A percentile compares a stretch with the other conserved stretches of the same genome.
Evolutionary conservation across 1,140 invertebrate species (phyloP).

Genomic region (Aporrectodea caliginosa): DNA sequence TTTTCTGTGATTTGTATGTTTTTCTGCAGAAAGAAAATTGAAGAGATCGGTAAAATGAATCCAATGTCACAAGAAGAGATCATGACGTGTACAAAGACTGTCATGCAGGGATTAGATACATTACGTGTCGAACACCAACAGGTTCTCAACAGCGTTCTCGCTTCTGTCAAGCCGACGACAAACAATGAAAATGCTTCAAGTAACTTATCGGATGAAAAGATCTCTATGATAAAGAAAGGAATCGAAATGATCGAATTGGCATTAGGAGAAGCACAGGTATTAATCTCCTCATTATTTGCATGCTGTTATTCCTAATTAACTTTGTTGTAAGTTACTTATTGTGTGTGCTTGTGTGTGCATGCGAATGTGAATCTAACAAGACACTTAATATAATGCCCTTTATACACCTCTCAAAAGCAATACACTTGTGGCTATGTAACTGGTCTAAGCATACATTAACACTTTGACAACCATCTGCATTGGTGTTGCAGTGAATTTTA

Average conservation of each 20-base stretch:
- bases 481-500: too few species aligned
- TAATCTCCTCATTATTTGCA: not conserved
- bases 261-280: conserved; percentile 86
- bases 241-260: conserved; percentile 95
- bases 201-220: conserved; percentile 72
- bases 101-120: conserved; percentile 87
- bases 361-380: too few species aligned
- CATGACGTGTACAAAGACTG: conserved; percentile 90
- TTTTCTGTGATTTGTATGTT: not conserved
- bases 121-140: conserved; percentile 84
- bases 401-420: too few species aligned
- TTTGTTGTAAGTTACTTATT: too few species aligned
- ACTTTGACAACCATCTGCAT: too few species aligned
- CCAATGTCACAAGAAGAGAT: conserved; percentile 98
- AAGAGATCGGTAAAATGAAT: conserved; percentile 83
- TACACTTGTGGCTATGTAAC: too few species aligned
- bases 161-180: conserved; percentile 59
- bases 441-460: too few species aligned
- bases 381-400: too few species aligned
- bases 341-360: too few species aligned
- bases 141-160: conserved; percentile 75
- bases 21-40: conserved; percentile 58
- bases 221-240: conserved; percentile 82
- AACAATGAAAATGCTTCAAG: conserved; percentile 31
- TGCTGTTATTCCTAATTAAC: too few species aligned